Base-by-base conservation (phyloP, 1,140 invertebrate species). In the Cyclina sinensis region DNA sequence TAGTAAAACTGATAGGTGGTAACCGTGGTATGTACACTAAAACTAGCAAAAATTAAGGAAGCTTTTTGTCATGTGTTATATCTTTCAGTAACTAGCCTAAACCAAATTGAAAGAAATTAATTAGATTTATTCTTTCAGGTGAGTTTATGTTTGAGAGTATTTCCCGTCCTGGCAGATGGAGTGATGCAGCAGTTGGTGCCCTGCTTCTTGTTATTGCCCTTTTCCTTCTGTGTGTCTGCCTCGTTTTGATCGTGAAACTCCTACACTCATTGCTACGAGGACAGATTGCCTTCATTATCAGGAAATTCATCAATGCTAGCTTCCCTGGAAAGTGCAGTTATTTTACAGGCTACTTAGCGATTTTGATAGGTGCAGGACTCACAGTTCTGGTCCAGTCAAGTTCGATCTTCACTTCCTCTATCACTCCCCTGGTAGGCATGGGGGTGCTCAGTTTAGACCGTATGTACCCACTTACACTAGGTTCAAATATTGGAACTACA, bases 401-500 rank as follows among this genome's bases (percentile, higher is more conserved):
- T 88, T 97, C 96, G 16, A 96, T 97, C 24, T 97, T 97, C 92
- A 97, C 97, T 0, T 97, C 97, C 21, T 95, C 96, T 0, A 92
- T 97, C 16, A 97, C 96, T 0, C 97, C 97, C 0, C 94, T 97
- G 1, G 97, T 97, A 11, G 97, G 97, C 3, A 90, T 97, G 11
- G 97, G 97, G 0, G 95, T 97, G 14, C 95, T 97, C n/a, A 94
- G 94, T 18, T 86, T 97, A 16, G 96, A 97, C 59, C 92, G 96
- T 35, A 96, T 97, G 89, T 97, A 97, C 92, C 97, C 97, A 0
- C 91, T 97, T 7, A 96, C 96, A 9, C 91, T 97, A 9, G 97
- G 97, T 5, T 96, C 96, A 4, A 97, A 97, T 91, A 95, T 97
- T 76, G 97, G 97, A 30, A 97, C 97, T 9, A 97, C 97, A 0